These are phyloP conservation scores for Oreortyx pictus DNA, from an alignment of 2,797 vertebrate genomes.

Conservation along the genomic window DNA sequence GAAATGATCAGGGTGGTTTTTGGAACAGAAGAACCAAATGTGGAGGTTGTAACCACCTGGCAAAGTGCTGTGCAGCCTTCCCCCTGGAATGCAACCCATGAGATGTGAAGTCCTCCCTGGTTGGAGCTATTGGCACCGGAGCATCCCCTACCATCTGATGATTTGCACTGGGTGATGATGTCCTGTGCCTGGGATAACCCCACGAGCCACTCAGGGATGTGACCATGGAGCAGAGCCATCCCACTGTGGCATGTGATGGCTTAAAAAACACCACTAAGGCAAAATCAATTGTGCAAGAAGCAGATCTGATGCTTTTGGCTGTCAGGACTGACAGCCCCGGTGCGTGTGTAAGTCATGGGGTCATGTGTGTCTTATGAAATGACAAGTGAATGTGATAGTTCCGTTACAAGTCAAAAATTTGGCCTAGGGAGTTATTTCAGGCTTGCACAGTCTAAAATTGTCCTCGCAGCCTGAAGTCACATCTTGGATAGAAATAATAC, in stretches of 20 bases:
- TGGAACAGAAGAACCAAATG: neutral
- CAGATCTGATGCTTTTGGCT: neutral
- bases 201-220: neutral
- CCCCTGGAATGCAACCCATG: fast-evolving
- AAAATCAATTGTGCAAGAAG: neutral
- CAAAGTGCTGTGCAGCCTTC: fast-evolving
- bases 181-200: neutral
- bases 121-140: neutral
- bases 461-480: conserved; percentile 42
- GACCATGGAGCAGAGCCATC: neutral
- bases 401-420: conserved; percentile 8
- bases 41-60: neutral
- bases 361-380: neutral
- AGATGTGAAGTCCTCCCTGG: fast-evolving
- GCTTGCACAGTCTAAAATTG: conserved; percentile 8
- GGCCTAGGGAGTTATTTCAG: conserved; percentile 34
- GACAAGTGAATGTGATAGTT: neutral
- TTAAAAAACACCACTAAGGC: neutral
- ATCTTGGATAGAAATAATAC: conserved; percentile 8
- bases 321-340: neutral
- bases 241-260: fast-evolving
- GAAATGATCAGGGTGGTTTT: fast-evolving
- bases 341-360: neutral
- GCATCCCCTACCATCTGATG: neutral
- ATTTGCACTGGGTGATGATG: neutral